A percentile compares a stretch with the other conserved stretches of the same genome.
Conservation (phyloP, 2,888 invertebrate genomes). For the Strigamia maritima region DNA sequence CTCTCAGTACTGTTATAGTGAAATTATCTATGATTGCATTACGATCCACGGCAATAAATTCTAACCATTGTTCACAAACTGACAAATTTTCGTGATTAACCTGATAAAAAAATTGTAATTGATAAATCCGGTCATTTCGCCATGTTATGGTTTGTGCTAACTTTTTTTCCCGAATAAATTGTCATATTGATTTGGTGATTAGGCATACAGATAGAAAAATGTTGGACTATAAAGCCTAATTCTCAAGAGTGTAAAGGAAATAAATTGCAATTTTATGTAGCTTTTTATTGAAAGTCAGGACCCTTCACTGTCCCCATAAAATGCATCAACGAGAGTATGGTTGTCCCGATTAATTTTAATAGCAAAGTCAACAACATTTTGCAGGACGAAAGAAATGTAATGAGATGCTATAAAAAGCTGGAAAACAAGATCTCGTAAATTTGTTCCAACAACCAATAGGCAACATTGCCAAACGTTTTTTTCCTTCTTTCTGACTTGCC, state of each 20-base stretch:
- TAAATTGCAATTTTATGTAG: conserved; percentile 16
- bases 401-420: conserved; percentile 9
- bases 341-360: conserved; percentile 12
- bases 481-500: too few relatives aligned
- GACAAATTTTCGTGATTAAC: neutral
- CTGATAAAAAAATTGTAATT: neutral
- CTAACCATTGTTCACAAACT: neutral
- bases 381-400: neutral
- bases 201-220: neutral
- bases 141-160: neutral
- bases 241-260: neutral
- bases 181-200: conserved; percentile 16
- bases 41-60: neutral
- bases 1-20: too few relatives aligned
- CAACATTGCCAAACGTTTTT: neutral
- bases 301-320: neutral
- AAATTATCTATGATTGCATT: neutral
- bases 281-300: conserved; percentile 6
- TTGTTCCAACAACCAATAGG: conserved; percentile 25
- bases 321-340: neutral
- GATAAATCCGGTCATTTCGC: neutral
- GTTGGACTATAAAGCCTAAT: neutral
- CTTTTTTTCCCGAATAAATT: neutral
- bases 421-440: conserved; percentile 37
- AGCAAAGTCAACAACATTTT: conserved; percentile 23